A percentile compares a stretch with the other conserved stretches of the same genome.
These are phyloP conservation scores for Drosophila carrolli DNA, from an alignment of 1,140 invertebrate species.

Conservation along the genomic window DNA sequence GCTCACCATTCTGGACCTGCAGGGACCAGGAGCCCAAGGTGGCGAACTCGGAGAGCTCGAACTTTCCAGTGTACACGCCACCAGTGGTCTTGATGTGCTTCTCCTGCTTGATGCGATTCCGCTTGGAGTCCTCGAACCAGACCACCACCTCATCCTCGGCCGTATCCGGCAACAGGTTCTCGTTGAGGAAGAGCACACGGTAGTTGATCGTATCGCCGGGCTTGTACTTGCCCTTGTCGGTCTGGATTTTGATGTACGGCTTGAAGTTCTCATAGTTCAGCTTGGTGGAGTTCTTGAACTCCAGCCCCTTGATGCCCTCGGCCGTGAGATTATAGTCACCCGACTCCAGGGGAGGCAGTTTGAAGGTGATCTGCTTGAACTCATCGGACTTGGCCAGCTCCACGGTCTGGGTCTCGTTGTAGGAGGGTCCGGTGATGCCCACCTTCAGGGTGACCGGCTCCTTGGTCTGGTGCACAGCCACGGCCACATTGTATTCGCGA, in stretches of 20 bases:
- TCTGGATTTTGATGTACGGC: conserved; percentile 92
- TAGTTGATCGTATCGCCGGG: conserved; percentile 94
- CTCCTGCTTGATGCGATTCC: conserved; percentile 90
- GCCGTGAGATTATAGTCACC: conserved; percentile 92
- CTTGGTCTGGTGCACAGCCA: conserved; percentile 88
- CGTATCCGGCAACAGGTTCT: conserved; percentile 90
- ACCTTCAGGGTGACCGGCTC: conserved; percentile 89
- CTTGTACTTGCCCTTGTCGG: conserved; percentile 97
- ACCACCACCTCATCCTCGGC: conserved; percentile 87
- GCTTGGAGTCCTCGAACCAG: conserved; percentile 71
- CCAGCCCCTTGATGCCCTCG: conserved; percentile 90
- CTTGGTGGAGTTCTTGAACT: conserved; percentile 97
- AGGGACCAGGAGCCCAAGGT: conserved; percentile 94
- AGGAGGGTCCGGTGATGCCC: conserved; percentile 89
- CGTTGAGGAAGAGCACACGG: conserved; percentile 92
- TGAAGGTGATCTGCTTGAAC: conserved; percentile 88
- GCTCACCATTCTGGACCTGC: conserved; percentile 46
- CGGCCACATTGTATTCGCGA: conserved; percentile 92
- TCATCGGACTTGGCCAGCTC: conserved; percentile 88
- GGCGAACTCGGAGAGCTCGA: conserved; percentile 92
- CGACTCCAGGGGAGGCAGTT: conserved; percentile 92
- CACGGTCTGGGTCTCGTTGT: conserved; percentile 88
- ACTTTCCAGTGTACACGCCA: conserved; percentile 90
- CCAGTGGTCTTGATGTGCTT: conserved; percentile 88
- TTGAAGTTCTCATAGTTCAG: conserved; percentile 92